These are phyloP conservation scores for Girardinus metallicus DNA, from an alignment of 2,797 vertebrate genomes.

Conservation along the genomic window DNA sequence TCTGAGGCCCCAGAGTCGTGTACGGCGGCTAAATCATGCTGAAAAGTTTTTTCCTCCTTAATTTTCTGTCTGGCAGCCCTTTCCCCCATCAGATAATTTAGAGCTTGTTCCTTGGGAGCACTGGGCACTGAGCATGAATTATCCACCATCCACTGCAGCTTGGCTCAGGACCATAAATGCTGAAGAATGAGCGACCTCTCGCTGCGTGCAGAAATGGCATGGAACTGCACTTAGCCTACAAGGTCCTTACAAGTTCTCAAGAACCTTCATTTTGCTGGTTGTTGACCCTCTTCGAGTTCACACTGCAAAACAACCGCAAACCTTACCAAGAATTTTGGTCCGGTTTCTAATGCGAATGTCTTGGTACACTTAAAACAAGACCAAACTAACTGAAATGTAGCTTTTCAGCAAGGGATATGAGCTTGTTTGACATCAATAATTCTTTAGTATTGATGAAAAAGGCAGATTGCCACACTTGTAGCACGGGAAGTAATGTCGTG, in stretches of 20 bases:
- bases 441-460: no score
- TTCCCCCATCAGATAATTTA: slow-evolving; percentile 78
- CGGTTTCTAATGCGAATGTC: no score
- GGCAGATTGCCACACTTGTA: no score
- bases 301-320: no score
- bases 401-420: no score
- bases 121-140: slow-evolving; percentile 72
- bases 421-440: no score
- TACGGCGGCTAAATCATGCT: slow-evolving; percentile 79
- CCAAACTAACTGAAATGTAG: no score
- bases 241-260: slow-evolving; percentile 32
- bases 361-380: no score
- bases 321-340: no score
- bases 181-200: slow-evolving; percentile 44
- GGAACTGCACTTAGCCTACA: slow-evolving; percentile 54
- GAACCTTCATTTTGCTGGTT: background rate
- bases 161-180: slow-evolving; percentile 54
- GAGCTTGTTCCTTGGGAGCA: slow-evolving; percentile 67
- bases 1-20: slow-evolving; percentile 74
- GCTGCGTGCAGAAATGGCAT: slow-evolving; percentile 61
- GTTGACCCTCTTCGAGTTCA: background rate
- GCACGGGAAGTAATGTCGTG: no score
- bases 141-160: slow-evolving; percentile 43
- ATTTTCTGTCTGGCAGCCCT: slow-evolving; percentile 78
- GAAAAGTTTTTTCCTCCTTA: slow-evolving; percentile 82